These are phyloP conservation scores for Resseliella maxima DNA, from an alignment of 2,888 invertebrate species.

Conservation along the genomic window DNA sequence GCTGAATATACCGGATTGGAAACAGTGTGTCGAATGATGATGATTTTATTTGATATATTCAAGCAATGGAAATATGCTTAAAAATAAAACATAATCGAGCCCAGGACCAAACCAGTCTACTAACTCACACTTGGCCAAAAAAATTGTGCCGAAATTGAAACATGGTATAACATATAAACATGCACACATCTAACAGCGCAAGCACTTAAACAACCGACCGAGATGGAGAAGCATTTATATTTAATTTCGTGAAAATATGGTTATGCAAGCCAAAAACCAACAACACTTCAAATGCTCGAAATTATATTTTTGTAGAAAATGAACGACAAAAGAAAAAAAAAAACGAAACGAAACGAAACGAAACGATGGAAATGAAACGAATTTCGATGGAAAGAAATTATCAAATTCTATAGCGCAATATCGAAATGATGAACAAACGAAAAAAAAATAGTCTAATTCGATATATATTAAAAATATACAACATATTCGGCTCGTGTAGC, in stretches of 20 bases:
- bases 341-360: too few relatives aligned
- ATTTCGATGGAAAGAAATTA: slow-evolving; percentile 33
- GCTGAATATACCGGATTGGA: too few relatives aligned
- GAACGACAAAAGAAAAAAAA: too few relatives aligned
- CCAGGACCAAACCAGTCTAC: not conserved
- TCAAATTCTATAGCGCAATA: not conserved
- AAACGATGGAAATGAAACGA: not conserved
- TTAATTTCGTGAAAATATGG: not conserved
- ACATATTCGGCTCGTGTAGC: not conserved
- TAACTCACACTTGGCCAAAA: not conserved
- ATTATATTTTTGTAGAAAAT: not conserved
- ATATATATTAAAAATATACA: slow-evolving; percentile 34
- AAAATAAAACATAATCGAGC: not conserved
- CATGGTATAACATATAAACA: not conserved
- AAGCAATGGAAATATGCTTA: not conserved
- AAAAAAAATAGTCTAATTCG: not conserved
- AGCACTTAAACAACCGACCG: not conserved
- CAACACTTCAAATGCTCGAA: not conserved
- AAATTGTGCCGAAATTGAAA: not conserved
- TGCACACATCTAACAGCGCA: not conserved
- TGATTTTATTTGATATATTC: too few relatives aligned
- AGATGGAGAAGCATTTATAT: not conserved
- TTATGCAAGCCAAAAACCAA: not conserved
- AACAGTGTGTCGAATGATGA: too few relatives aligned
- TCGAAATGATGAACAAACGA: not conserved